These are phyloP conservation scores for Opisthocomus hoazin DNA, from an alignment of 2,113 vertebrate species.

Conservation along the genomic window DNA sequence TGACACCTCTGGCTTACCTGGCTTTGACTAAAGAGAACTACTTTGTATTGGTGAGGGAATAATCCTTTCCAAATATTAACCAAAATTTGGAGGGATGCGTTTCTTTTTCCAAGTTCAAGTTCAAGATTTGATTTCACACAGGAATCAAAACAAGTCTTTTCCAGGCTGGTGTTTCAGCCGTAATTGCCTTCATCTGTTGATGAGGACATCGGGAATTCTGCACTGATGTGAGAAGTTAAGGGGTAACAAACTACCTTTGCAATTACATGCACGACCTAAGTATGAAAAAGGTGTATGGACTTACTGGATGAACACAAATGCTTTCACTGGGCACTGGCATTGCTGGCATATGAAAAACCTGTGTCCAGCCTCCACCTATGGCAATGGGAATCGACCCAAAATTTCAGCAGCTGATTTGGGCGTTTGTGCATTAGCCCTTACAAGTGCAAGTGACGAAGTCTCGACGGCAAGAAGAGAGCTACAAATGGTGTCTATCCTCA, in stretches of 20 bases:
- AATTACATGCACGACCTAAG: neutral
- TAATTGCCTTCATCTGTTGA: neutral
- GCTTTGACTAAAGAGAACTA: neutral
- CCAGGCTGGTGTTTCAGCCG: neutral
- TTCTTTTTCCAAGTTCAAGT: neutral
- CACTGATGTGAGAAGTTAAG: neutral
- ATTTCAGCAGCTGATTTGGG: neutral
- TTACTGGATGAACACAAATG: neutral
- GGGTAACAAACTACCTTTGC: neutral
- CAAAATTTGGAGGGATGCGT: neutral
- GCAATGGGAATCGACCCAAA: neutral
- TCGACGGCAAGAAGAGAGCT: neutral
- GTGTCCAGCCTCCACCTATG: neutral
- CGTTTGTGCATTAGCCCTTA: neutral
- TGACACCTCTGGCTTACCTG: neutral
- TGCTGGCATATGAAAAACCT: neutral
- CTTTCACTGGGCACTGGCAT: neutral
- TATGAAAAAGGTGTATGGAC: neutral
- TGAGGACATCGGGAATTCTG: neutral
- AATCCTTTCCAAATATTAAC: neutral
- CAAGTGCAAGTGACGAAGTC: neutral
- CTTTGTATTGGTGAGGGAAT: neutral
- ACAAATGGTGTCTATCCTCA: neutral
- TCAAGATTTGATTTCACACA: neutral
- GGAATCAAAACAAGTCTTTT: neutral